Evolutionary conservation across 2,113 vertebrate genomes (phyloP), one percentile per base, ranked within the genome.

Genomic region (Lasiurus cinereus): DNA sequence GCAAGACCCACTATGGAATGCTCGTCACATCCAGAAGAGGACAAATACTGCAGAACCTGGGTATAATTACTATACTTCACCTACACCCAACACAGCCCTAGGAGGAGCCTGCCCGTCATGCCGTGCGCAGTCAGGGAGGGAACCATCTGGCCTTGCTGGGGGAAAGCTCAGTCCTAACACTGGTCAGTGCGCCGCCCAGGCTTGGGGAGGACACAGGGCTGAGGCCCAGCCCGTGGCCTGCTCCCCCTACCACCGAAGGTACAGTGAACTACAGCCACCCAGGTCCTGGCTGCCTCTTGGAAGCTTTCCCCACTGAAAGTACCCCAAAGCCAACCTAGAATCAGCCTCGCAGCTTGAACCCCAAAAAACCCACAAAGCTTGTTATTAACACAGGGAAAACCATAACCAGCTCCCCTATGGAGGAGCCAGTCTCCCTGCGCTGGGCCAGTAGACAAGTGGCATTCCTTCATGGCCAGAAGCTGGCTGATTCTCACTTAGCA

Each of bases 161-260:
- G 9, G 59, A 52, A 16, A 16, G 8, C 31, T 24, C 31, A 33
- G 56, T 13, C 11, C 43, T 56, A 24, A n/a, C 9, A 6, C 50
- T 21, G 6, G 64, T 33, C 0, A 5, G 5, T n/a, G 19, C 8
- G 4, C 12, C 2, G 36, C 54, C 21, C 6, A 1, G n/a, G 56
- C 3, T 46, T 8, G 46, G 14, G 8, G 5, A 29, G 48, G 62
- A 6, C 14, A 2, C 27, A 14, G 8, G 24, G 73, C 50, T 7
- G 19, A 22, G 36, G 48, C 39, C 50, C 50, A 8, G 43, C 16
- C 10, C 21, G 0, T 16, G 46, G 66, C 15, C 70, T 2, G 31
- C 43, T 50, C 31, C 73, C 19, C 21, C 62, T 12, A 6, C 62
- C 24, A 12, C 22, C 18, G 2, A 6, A 39, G 27, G n/a, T 62